Evolutionary conservation across 1,140 invertebrate species (phyloP).

Genomic region (Aphelenchoides fujianensis): DNA sequence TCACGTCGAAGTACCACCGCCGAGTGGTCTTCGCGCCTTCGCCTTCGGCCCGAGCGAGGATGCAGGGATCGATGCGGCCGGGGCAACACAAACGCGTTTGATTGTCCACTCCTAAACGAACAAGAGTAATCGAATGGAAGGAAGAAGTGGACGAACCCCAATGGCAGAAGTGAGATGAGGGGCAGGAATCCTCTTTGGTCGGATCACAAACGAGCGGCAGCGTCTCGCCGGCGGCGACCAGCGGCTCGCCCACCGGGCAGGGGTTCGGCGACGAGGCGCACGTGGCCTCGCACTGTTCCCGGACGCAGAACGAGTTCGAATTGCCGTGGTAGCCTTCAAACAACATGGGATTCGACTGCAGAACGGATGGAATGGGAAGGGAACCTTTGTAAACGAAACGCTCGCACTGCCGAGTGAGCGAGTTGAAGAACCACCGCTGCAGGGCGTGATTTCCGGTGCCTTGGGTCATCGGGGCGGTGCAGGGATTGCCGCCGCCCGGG

Average conservation of each 20-base stretch:
- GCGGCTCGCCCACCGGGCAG: constrained; percentile 46
- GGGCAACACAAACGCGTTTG: constrained; percentile 49
- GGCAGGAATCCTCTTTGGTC: constrained; percentile 27
- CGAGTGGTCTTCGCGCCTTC: constrained; percentile 34
- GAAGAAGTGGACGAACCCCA: no score
- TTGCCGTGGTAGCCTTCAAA: constrained; percentile 41
- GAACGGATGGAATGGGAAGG: neutral
- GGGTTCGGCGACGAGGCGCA: constrained; percentile 50
- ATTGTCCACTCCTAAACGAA: constrained; percentile 31
- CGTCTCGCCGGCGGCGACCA: constrained; percentile 27
- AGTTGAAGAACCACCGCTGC: constrained; percentile 48
- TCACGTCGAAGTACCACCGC: constrained; percentile 52
- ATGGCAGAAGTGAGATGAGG: constrained; percentile 47
- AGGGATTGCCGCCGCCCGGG: constrained; percentile 21
- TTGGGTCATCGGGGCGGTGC: constrained; percentile 19
- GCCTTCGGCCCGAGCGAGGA: constrained; percentile 32
- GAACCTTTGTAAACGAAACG: constrained; percentile 41
- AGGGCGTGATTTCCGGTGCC: constrained; percentile 36
- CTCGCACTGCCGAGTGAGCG: constrained; percentile 39
- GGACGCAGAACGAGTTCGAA: constrained; percentile 49
- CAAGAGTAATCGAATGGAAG: constrained; percentile 14
- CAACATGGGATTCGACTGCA: no score
- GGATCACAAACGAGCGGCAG: constrained; percentile 41
- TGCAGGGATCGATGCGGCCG: constrained; percentile 42
- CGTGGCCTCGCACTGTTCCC: constrained; percentile 48